Base-by-base conservation (phyloP, 2,888 invertebrate genomes). In the Keiferia lycopersicella region DNA sequence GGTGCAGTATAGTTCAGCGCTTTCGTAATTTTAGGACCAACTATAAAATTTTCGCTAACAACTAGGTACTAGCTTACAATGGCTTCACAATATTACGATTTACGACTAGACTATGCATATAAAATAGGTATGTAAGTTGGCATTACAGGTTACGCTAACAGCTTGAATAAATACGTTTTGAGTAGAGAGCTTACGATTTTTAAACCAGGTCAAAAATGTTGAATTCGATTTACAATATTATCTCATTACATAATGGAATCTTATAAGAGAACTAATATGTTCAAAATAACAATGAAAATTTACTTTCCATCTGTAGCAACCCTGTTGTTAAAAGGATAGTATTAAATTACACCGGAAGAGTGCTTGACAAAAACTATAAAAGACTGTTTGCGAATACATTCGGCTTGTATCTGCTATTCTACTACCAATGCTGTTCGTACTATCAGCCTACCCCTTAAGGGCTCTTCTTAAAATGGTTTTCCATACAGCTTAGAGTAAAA, bases 301-400 rank as follows among this genome's bases (percentile, higher is more conserved):
- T 6, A 20, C 20, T 22, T 20, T 22, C 11, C 12, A 22, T 16
- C 20, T 12, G 18, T 10, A 38, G 30, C 34, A 26, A 34, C 34
- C 30, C 34, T 57, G 16, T 30, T 14, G 34, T 20, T 34, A 56
- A 56, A 56, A 72, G 70, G 69, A 64, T 67, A 63, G 78, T 82
- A 85, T 84, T 83, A 82, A 82, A 83, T 84, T 80, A 83, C 81
- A 73, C 68, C 63, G 64, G 66, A 67, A 67, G 67, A 69, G 71
- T 74, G 72, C 77, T 81, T 80, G 77, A 79, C 75, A 81, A 80
- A 81, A 82, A 80, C 81, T 80, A 79, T 81, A 80, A 80, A 81
- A 81, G 80, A 75, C 74, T 79, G 69, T 80, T 81, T 77, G 77
- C 79, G 76, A 79, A 83, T 84, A 82, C 84, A 80, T 78, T 73